These are phyloP conservation scores for Caerostris extrusa DNA, from an alignment of 1,140 invertebrate species.

Conservation along the genomic window DNA sequence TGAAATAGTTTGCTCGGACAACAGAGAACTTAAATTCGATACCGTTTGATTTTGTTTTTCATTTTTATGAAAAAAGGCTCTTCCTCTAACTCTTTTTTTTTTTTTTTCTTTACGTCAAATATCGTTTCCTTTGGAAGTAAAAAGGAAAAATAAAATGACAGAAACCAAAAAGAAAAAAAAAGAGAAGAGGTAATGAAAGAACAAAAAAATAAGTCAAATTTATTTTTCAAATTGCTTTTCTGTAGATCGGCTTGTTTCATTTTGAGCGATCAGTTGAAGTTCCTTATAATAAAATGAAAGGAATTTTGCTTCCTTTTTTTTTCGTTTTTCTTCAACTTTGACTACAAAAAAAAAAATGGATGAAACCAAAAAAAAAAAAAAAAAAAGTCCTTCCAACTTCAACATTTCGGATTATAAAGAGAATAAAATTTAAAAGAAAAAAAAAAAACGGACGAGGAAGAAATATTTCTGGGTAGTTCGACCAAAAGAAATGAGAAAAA, in stretches of 20 bases:
- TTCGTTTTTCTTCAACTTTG: neutral
- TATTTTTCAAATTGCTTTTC: slow-evolving; percentile 71
- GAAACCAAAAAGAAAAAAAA: neutral
- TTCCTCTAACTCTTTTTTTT: neutral
- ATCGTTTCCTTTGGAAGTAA: slow-evolving; percentile 9
- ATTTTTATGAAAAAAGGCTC: neutral
- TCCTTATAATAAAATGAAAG: slow-evolving; percentile 70
- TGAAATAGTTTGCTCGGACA: slow-evolving; percentile 67
- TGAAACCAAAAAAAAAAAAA: neutral
- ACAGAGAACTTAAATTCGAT: slow-evolving; percentile 46
- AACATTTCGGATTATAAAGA: slow-evolving; percentile 47
- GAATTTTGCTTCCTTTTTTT: slow-evolving; percentile 3
- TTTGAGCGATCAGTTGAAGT: slow-evolving; percentile 53
- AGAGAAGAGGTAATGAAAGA: neutral
- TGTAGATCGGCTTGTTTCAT: slow-evolving; percentile 57
- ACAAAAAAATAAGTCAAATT: slow-evolving; percentile 47
- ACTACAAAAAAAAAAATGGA: neutral
- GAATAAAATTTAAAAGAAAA: slow-evolving; percentile 42
- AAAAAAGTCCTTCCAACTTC: neutral
- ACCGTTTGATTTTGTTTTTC: neutral
- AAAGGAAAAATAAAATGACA: slow-evolving; percentile 4
- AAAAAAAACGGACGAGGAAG: neutral
- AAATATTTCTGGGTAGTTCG: slow-evolving; percentile 37
- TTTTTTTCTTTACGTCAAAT: slow-evolving; percentile 49
- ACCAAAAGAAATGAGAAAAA: slow-evolving; percentile 30